These are phyloP conservation scores for Hirtodrosophila duncani DNA, from an alignment of 2,888 invertebrate genomes.

Conservation along the genomic window DNA sequence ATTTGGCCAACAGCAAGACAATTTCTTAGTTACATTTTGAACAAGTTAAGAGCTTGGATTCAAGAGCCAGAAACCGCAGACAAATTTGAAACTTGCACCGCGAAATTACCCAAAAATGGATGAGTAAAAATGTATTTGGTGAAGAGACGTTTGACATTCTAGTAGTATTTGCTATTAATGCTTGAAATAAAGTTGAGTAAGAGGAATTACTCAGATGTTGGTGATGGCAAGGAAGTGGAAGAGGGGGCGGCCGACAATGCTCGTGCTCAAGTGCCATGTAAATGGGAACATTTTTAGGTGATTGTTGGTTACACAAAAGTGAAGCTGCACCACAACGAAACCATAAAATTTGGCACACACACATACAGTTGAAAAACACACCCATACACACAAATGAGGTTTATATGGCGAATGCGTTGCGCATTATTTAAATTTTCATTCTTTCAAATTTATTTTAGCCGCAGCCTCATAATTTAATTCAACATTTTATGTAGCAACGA, in stretches of 20 bases:
- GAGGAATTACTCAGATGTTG: constrained; percentile 20
- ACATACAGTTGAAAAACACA: constrained; percentile 1
- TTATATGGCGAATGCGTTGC: too few species aligned
- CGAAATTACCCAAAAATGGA: constrained; percentile 57
- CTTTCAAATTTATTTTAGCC: constrained; percentile 50
- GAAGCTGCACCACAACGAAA: too few species aligned
- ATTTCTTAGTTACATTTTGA: constrained; percentile 16
- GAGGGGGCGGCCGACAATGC: too few species aligned
- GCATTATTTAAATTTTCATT: constrained; percentile 57
- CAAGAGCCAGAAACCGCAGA: constrained; percentile 31
- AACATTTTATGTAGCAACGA: too few species aligned
- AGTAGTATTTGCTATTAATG: constrained; percentile 6
- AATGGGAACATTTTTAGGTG: constrained; percentile 34
- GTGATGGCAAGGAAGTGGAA: background rate
- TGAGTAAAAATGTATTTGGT: constrained; percentile 52
- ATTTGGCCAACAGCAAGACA: constrained; percentile 37
- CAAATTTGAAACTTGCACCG: constrained; percentile 55
- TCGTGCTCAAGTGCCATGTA: too few species aligned
- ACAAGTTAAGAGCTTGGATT: constrained; percentile 4
- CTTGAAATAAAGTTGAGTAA: constrained; percentile 14
- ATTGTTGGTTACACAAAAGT: too few species aligned
- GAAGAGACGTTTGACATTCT: constrained; percentile 29
- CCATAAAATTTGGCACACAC: constrained; percentile 14
- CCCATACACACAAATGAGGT: constrained; percentile 21
- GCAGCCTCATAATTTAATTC: constrained; percentile 51